Percentiles rank a stretch among this genome's conserved stretches.
These are phyloP conservation scores for Cheilosia soror DNA, from an alignment of 2,888 invertebrate species.

Conservation along the genomic window DNA sequence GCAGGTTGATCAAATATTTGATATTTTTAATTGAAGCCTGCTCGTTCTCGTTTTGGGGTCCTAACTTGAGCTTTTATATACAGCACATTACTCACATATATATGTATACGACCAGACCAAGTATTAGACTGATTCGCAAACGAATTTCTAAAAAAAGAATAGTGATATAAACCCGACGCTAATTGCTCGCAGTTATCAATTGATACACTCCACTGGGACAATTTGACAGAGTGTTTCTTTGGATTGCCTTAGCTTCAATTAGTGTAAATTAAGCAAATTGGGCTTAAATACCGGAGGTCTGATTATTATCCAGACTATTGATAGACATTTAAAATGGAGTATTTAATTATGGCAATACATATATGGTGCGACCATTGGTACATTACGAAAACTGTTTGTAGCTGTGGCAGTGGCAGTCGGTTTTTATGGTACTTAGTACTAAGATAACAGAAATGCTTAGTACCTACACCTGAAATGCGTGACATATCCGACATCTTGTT, in stretches of 20 bases:
- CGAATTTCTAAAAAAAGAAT: conserved; percentile 34
- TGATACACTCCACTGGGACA: conserved; percentile 9
- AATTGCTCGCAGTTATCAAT: conserved; percentile 34
- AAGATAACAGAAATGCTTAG: too few relatives aligned
- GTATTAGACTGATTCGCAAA: background rate
- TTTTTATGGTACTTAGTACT: too few relatives aligned
- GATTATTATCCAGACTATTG: conserved; percentile 13
- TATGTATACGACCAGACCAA: background rate
- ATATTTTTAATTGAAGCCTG: conserved; percentile 40
- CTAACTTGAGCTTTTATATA: conserved; percentile 6
- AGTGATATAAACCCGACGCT: conserved; percentile 17
- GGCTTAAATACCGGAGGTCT: conserved; percentile 6
- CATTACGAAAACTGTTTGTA: background rate
- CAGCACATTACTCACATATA: too few relatives aligned
- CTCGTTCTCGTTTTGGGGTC: conserved; percentile 17
- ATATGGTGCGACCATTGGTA: background rate
- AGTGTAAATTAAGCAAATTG: conserved; percentile 29
- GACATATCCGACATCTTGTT: too few relatives aligned
- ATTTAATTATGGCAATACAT: background rate
- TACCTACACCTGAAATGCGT: too few relatives aligned
- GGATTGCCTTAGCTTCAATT: conserved; percentile 4
- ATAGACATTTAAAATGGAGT: background rate
- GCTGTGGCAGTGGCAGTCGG: too few relatives aligned
- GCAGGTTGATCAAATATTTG: conserved; percentile 20
- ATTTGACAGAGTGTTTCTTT: conserved; percentile 1